These are phyloP conservation scores for Trogon surrucura DNA, from an alignment of 2,113 vertebrate species.

Conservation along the genomic window DNA sequence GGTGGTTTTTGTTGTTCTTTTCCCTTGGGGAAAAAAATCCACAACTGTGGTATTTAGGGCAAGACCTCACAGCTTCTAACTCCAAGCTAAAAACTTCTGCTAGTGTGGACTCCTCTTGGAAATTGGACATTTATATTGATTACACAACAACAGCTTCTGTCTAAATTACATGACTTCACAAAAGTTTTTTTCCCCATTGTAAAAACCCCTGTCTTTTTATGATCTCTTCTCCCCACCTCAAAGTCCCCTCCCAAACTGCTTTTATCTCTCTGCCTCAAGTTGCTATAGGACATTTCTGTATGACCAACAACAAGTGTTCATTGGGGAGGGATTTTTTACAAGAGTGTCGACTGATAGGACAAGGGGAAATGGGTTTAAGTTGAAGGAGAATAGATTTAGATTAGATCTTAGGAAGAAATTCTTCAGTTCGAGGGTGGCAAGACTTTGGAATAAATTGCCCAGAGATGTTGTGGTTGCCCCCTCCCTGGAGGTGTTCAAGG, in stretches of 20 bases:
- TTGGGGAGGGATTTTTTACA: background rate
- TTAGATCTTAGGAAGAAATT: no score
- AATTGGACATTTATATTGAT: background rate
- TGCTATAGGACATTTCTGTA: background rate
- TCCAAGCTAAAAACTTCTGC: background rate
- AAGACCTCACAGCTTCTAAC: background rate
- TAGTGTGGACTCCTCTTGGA: background rate
- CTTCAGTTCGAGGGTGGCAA: no score
- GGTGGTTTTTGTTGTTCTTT: background rate
- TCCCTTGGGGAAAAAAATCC: background rate
- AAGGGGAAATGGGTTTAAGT: no score
- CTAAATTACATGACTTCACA: background rate
- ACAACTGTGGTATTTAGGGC: background rate
- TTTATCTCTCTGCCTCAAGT: background rate
- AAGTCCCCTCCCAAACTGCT: background rate
- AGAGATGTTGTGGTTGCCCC: no score
- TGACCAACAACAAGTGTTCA: background rate
- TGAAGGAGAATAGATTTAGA: no score
- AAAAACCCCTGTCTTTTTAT: background rate
- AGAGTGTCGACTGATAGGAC: no score
- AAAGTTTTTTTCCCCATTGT: background rate
- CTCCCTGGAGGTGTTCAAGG: no score
- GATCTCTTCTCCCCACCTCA: background rate
- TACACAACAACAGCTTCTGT: background rate
- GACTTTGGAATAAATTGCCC: no score